Conservation (phyloP, 2,888 invertebrate species). For the Taphrorychus bicolor region DNA sequence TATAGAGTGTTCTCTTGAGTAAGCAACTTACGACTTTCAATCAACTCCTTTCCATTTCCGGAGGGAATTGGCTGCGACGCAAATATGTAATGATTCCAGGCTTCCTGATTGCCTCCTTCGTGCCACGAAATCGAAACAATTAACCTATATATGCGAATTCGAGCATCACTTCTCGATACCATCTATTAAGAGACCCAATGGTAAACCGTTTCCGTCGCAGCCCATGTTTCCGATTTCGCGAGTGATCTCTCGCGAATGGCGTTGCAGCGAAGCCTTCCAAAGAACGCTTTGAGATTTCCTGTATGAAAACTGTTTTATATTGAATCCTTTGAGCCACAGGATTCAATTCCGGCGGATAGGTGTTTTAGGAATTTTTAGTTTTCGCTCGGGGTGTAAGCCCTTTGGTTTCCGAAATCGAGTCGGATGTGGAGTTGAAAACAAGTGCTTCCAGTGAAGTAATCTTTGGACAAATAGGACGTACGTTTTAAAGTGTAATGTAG, state of each 20-base stretch:
- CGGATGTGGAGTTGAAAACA: too few relatives aligned
- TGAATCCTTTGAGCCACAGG: background rate
- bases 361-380: background rate
- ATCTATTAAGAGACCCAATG: slow-evolving; percentile 14
- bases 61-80: too few relatives aligned
- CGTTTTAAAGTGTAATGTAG: too few relatives aligned
- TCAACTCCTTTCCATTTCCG: too few relatives aligned
- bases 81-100: too few relatives aligned
- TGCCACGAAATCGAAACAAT: slow-evolving; percentile 26
- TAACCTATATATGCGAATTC: slow-evolving; percentile 33
- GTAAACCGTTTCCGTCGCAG: background rate
- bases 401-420: too few relatives aligned
- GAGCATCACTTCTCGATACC: slow-evolving; percentile 21
- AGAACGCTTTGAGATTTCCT: background rate
- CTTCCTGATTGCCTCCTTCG: slow-evolving; percentile 13
- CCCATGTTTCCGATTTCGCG: background rate
- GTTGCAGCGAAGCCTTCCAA: background rate
- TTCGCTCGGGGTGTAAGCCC: background rate
- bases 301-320: background rate
- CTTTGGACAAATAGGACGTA: too few relatives aligned
- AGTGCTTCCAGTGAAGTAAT: too few relatives aligned
- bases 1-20: too few relatives aligned
- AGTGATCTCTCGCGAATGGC: background rate
- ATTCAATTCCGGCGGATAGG: background rate
- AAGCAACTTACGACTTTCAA: too few relatives aligned